Conservation (phyloP, 2,888 invertebrate genomes). For the Plebejus argus region DNA sequence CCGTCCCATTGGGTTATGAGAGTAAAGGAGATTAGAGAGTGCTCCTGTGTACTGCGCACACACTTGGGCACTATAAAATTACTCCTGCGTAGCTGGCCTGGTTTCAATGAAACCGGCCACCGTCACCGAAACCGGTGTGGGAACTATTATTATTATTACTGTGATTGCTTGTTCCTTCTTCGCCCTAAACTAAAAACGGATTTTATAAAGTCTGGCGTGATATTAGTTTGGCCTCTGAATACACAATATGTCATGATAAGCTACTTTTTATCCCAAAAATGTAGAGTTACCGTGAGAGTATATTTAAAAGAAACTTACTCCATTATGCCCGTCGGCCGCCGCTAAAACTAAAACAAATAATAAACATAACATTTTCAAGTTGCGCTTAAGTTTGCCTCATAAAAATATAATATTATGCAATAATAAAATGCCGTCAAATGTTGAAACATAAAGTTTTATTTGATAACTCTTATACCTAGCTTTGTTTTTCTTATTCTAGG, state of each 20-base stretch:
- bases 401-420: neutral
- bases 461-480: neutral
- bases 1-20: too few species aligned
- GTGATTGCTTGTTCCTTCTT: too few species aligned
- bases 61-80: too few species aligned
- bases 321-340: constrained; percentile 47
- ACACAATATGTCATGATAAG: neutral
- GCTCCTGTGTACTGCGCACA: too few species aligned
- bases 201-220: too few species aligned
- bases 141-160: too few species aligned
- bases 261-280: neutral
- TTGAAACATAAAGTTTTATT: constrained; percentile 14
- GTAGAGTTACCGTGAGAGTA: neutral
- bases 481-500: neutral
- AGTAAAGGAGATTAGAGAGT: too few species aligned
- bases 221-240: neutral
- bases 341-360: constrained; percentile 41
- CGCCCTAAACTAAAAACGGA: too few species aligned
- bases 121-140: too few species aligned
- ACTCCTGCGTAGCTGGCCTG: too few species aligned
- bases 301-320: constrained; percentile 46
- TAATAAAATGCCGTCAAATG: neutral
- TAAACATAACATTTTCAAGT: constrained; percentile 6
- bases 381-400: neutral
- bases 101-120: too few species aligned